A percentile compares a stretch with the other conserved stretches of the same genome.
These are phyloP conservation scores for Steinernema hermaphroditum DNA, from an alignment of 2,888 invertebrate species.

Conservation along the genomic window DNA sequence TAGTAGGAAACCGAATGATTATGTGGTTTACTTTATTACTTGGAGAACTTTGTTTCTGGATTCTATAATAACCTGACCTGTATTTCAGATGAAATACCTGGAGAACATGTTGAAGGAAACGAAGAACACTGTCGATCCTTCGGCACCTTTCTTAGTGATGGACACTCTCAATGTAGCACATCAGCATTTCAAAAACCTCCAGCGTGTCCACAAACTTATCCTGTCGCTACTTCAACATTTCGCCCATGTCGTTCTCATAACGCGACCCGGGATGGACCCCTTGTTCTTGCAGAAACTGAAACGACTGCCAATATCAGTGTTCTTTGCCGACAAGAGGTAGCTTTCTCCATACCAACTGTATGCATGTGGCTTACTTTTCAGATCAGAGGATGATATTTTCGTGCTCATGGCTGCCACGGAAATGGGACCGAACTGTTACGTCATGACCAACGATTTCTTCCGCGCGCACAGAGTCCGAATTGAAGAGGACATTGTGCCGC, in stretches of 20 bases:
- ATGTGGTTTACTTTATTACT: too few relatives aligned
- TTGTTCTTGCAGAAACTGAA: background rate
- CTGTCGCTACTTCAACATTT: background rate
- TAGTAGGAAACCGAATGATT: too few relatives aligned
- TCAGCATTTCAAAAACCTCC: background rate
- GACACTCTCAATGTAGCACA: background rate
- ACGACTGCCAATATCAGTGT: background rate
- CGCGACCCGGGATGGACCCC: background rate
- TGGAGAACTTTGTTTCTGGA: too few relatives aligned
- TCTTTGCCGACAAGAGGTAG: background rate
- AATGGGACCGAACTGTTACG: conserved; percentile 37
- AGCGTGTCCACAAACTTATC: background rate
- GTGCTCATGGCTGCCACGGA: conserved; percentile 41
- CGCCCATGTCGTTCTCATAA: background rate
- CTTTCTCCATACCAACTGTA: background rate
- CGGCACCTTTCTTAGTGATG: background rate
- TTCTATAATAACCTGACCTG: too few relatives aligned
- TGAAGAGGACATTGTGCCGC: background rate
- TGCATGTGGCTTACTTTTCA: background rate
- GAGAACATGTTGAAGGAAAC: background rate
- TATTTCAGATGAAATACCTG: background rate
- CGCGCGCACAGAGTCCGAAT: conserved; percentile 36
- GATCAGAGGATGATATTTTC: conserved; percentile 46
- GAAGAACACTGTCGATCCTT: too few relatives aligned
- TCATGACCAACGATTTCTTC: conserved; percentile 46